Percentiles rank a stretch among this genome's conserved stretches.
phyloP scores from a whole-genome alignment of 1,140 invertebrate genomes.

The Ips nitidus region DNA sequence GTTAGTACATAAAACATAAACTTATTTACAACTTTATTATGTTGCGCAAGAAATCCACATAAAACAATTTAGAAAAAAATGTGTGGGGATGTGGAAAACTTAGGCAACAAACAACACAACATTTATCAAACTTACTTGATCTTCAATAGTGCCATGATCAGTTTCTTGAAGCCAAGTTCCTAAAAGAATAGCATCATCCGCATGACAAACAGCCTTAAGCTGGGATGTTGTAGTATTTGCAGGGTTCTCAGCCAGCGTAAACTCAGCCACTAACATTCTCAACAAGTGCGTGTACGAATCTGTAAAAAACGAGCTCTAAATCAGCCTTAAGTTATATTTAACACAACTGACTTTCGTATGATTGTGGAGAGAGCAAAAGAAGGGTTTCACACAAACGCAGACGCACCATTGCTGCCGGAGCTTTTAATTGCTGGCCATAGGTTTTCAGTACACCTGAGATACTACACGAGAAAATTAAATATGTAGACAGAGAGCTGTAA shows the following conservation, averaged over 20 bases:
- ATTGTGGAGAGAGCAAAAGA: conserved; percentile 77
- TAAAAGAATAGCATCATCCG: conserved; percentile 85
- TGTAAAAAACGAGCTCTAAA: conserved; percentile 44
- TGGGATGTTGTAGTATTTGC: conserved; percentile 93
- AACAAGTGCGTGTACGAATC: conserved; percentile 83
- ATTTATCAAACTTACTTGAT: conserved; percentile 72
- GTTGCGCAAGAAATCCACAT: conserved; percentile 5
- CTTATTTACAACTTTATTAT: too few species aligned
- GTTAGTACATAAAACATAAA: conserved; percentile 10
- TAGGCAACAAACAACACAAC: not conserved
- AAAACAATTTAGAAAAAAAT: conserved; percentile 15
- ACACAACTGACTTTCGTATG: conserved; percentile 71
- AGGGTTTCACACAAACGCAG: conserved; percentile 90
- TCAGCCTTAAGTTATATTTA: not conserved
- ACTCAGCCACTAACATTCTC: conserved; percentile 94
- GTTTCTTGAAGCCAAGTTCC: conserved; percentile 91
- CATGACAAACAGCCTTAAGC: conserved; percentile 83
- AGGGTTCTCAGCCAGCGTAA: conserved; percentile 92
- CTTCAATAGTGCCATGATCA: conserved; percentile 95
- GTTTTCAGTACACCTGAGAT: conserved; percentile 84
- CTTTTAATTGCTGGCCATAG: conserved; percentile 92
- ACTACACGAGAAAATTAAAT: conserved; percentile 55
- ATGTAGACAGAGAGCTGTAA: not conserved
- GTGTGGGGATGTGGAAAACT: not conserved
- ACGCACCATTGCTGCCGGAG: conserved; percentile 88